phyloP scores from a whole-genome alignment of 2,888 invertebrate genomes.

The Chirona hameri region DNA sequence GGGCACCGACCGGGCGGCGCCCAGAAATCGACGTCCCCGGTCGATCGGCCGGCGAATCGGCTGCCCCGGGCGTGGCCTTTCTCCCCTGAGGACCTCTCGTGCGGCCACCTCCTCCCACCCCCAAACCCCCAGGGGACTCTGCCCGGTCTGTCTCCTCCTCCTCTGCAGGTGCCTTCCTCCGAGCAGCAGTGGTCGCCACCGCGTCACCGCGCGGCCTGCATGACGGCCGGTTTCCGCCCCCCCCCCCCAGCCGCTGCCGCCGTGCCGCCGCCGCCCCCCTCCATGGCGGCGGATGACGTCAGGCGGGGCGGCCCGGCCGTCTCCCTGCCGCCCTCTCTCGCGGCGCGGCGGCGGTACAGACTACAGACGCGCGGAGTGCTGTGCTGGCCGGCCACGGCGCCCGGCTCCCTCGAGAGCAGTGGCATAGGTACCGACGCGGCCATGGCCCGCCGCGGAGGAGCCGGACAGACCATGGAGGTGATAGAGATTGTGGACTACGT shows the following conservation, averaged over 20 bases:
- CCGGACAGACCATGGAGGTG: neutral
- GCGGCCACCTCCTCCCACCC: no score
- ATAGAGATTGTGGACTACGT: conserved; percentile 14
- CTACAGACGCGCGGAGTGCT: no score
- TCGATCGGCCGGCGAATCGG: no score
- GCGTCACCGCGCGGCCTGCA: neutral
- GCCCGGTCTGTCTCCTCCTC: neutral
- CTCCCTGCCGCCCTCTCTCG: no score
- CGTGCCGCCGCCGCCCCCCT: no score
- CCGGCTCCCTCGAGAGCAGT: neutral
- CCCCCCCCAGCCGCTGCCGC: neutral
- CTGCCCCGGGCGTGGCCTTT: no score
- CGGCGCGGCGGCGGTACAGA: no score
- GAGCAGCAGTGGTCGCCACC: neutral
- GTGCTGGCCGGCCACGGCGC: neutral
- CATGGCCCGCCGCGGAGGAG: neutral
- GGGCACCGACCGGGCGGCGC: no score
- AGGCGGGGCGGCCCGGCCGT: no score
- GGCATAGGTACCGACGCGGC: neutral
- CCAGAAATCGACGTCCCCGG: no score
- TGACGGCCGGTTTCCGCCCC: neutral
- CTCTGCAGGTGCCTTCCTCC: neutral
- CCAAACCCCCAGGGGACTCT: no score
- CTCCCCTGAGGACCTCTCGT: no score
- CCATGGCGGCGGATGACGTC: neutral